Conservation (phyloP, 2,113 vertebrate species). For the Neopipo cinnamomea region DNA sequence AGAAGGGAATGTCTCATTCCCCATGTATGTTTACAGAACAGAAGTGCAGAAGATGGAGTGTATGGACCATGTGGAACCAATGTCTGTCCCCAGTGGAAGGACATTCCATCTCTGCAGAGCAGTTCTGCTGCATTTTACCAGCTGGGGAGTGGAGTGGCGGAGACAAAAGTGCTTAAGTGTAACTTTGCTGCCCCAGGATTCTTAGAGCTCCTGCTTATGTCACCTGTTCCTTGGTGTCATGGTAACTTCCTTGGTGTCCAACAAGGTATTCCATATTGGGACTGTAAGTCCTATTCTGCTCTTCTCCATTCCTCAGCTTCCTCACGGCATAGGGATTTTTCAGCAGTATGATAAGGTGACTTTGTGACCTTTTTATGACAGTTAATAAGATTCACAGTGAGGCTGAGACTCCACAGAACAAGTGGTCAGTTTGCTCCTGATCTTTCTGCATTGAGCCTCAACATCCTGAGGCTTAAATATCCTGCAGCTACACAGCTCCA, state of each 20-base stretch:
- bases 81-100: neutral
- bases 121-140: neutral
- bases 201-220: neutral
- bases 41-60: rapidly evolving
- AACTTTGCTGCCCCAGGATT: neutral
- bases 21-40: neutral
- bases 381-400: neutral
- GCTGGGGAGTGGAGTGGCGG: neutral
- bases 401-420: neutral
- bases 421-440: neutral
- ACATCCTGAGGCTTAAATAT: neutral
- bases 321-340: neutral
- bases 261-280: neutral
- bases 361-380: slow-evolving; percentile 28
- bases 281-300: neutral
- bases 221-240: neutral
- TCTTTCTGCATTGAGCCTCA: neutral
- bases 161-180: neutral
- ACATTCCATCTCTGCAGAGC: neutral
- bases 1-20: neutral
- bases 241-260: neutral
- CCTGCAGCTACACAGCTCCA: neutral
- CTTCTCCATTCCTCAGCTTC: neutral
- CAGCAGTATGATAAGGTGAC: neutral
- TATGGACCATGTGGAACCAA: neutral